Evolutionary conservation across 2,113 vertebrate genomes (phyloP), one percentile per base, ranked within the genome.

Genomic region (Aspidoscelis tigris): DNA sequence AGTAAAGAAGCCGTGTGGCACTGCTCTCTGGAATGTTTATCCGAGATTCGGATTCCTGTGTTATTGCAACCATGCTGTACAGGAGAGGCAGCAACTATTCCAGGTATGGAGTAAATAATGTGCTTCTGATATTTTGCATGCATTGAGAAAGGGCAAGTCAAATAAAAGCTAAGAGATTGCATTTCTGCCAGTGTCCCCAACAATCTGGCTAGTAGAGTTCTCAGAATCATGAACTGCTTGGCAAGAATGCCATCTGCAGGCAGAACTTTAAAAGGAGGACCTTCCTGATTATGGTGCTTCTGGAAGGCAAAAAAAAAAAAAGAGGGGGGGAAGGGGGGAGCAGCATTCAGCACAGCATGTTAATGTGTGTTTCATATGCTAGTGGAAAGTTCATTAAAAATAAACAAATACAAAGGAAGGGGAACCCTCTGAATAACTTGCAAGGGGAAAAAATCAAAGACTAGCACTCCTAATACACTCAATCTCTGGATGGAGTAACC

Each of bases 161-260:
- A 11, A 41, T 22, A 74, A 85, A 78, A 89, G 88, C 83, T 50
- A 88, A 86, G 3, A 50, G 43, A 44, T 2, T 73, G 82, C 86
- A 88, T 88, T 83, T 41, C 0, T 50, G 88, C 55, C 84, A 72
- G 61, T 80, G 70, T n/a, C 65, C 33, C 80, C 9, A 47, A 73
- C 41, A 75, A 12, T 2, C 24, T n/a, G 33, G 7, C 2, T 22
- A 61, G 50, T 43, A 65, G 78, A 53, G 0, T 1, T 50, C 26
- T 1, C 41, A 8, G 73, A 1, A 2, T 24, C 26, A 4, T 1
- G 8, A 92, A 88, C 5, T 22, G 64, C 89, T 92, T 61, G 39
- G 43, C 93, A 91, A 92, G 81, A 81, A 90, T 90, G 93, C 91
- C 93, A 94, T 24, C 93, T 94, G 66, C 91, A 90, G 93, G 89